Evolutionary conservation across 2,888 invertebrate genomes (phyloP).

Genomic region (Drosophila koepferae): DNA sequence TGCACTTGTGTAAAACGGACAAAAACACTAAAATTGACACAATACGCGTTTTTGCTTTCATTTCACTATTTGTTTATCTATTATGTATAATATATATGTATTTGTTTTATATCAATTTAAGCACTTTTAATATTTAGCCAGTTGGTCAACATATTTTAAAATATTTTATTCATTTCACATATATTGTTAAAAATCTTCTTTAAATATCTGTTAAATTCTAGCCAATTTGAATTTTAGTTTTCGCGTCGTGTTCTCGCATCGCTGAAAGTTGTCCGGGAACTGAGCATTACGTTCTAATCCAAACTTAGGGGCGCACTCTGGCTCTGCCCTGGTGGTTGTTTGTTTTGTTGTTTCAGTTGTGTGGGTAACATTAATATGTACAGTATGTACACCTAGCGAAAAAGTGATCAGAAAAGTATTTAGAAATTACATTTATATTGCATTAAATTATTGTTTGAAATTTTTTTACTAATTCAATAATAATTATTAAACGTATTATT

Average conservation of each 20-base stretch:
- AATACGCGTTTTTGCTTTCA: constrained; percentile 52
- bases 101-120: constrained; percentile 27
- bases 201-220: background rate
- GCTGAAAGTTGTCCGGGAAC: constrained; percentile 77
- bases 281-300: constrained; percentile 71
- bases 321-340: constrained; percentile 57
- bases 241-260: constrained; percentile 58
- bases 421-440: no score
- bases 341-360: constrained; percentile 30
- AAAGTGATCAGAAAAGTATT: background rate
- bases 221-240: background rate
- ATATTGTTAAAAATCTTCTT: background rate
- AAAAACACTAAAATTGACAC: constrained; percentile 59
- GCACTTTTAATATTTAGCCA: background rate
- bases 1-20: constrained; percentile 48
- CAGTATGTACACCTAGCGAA: constrained; percentile 16
- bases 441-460: no score
- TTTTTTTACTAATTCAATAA: no score
- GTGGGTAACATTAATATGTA: constrained; percentile 8
- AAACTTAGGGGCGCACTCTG: constrained; percentile 56
- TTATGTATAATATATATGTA: background rate
- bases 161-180: background rate
- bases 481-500: no score
- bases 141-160: background rate
- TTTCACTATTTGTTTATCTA: constrained; percentile 44